Evolutionary conservation across 2,888 invertebrate species (phyloP).

Genomic region (Drosophila mulleri): DNA sequence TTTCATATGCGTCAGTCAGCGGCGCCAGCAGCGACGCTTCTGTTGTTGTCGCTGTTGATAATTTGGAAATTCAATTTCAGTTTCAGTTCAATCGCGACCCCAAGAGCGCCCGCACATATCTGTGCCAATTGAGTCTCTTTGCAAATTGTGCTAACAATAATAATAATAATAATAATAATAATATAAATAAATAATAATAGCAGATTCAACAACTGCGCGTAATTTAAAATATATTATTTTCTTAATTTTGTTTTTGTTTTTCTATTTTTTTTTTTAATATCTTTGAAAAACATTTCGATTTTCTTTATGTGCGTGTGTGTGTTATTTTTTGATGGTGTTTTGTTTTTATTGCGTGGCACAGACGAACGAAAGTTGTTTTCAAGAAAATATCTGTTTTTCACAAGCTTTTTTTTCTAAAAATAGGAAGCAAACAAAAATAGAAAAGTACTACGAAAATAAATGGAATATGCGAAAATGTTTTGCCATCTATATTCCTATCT

Average conservation of each 20-base stretch:
- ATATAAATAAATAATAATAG: constrained; percentile 1
- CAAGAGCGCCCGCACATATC: constrained; percentile 78
- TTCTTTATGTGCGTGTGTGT: constrained; percentile 22
- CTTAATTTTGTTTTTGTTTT: not conserved
- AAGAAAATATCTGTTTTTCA: constrained; percentile 42
- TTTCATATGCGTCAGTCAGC: constrained; percentile 39
- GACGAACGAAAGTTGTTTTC: constrained; percentile 18
- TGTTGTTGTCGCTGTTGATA: constrained; percentile 48
- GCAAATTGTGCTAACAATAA: constrained; percentile 21
- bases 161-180: constrained; percentile 5
- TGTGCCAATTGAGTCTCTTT: constrained; percentile 32
- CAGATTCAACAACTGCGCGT: constrained; percentile 13
- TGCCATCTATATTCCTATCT: not conserved
- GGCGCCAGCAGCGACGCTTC: constrained; percentile 12
- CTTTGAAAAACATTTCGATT: constrained; percentile 16
- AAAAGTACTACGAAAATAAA: constrained; percentile 50
- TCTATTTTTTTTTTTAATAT: constrained; percentile 19
- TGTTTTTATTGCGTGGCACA: constrained; percentile 49
- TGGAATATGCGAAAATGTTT: constrained; percentile 20
- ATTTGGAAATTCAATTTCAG: constrained; percentile 70
- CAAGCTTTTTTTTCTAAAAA: constrained; percentile 42
- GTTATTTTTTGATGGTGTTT: constrained; percentile 30
- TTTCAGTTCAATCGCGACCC: constrained; percentile 81
- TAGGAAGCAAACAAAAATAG: constrained; percentile 40
- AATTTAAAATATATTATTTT: not conserved